Percentiles rank a stretch among this genome's conserved stretches.
phyloP scores from a whole-genome alignment of 2,113 vertebrate species.

The Mirza zaza region DNA sequence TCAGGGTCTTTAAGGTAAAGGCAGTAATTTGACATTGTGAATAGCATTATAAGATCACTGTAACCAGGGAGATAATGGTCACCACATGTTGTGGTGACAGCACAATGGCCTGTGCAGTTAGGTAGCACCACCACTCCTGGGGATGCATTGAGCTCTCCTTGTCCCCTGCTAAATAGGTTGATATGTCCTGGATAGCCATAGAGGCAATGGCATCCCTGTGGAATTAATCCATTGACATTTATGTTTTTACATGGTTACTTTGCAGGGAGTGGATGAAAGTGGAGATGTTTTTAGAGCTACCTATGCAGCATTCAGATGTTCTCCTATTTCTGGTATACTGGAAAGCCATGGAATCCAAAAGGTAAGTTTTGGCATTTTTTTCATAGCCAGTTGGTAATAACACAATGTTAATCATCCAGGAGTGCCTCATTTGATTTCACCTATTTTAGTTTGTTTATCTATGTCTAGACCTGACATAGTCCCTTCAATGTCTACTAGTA shows the following conservation, averaged over 20 bases:
- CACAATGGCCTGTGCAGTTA: neutral
- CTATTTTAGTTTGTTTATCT: neutral
- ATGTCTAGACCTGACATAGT: neutral
- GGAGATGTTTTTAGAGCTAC: constrained; percentile 91
- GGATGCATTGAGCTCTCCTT: neutral
- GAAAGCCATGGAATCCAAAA: constrained; percentile 86
- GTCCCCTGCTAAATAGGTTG: neutral
- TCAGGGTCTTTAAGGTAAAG: neutral
- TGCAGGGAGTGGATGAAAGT: constrained; percentile 90
- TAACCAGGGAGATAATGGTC: neutral
- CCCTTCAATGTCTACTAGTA: neutral
- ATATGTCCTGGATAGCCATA: neutral
- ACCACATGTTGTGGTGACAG: no score
- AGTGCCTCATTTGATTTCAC: neutral
- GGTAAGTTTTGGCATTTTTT: constrained; percentile 81
- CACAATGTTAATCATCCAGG: neutral
- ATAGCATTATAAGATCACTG: neutral
- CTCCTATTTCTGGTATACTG: constrained; percentile 88
- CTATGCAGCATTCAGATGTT: constrained; percentile 93
- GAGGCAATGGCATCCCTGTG: neutral
- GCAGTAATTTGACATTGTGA: neutral
- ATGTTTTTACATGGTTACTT: constrained; percentile 49
- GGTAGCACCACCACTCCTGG: neutral
- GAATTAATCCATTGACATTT: neutral
- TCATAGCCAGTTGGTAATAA: neutral